A percentile compares a stretch with the other conserved stretches of the same genome.
Evolutionary conservation across 2,797 vertebrate genomes (phyloP).

Genomic region (Cyclopterus lumpus): DNA sequence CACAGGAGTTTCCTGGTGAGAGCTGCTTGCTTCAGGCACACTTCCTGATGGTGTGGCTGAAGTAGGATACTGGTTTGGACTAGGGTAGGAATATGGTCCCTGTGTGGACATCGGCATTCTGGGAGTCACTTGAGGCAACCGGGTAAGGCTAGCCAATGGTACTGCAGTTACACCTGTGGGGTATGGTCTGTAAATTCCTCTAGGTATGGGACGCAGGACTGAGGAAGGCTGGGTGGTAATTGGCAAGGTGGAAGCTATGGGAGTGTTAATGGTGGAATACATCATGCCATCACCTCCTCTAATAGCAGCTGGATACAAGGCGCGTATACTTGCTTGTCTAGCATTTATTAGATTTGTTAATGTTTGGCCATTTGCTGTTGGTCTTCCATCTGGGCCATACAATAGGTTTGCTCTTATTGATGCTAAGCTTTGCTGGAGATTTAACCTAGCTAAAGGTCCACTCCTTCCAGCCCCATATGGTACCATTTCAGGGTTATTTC

Average conservation of each 20-base stretch:
- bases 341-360: slow-evolving; percentile 88
- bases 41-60: slow-evolving; percentile 74
- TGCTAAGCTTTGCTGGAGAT: slow-evolving; percentile 87
- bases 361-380: slow-evolving; percentile 85
- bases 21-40: slow-evolving; percentile 68
- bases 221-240: slow-evolving; percentile 98
- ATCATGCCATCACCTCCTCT: slow-evolving; percentile 98
- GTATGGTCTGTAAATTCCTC: slow-evolving; percentile 92
- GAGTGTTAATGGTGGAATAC: slow-evolving; percentile 98
- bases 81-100: slow-evolving; percentile 88
- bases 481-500: slow-evolving; percentile 87
- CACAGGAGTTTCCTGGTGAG: slow-evolving; percentile 88
- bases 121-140: slow-evolving; percentile 90
- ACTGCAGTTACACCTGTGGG: slow-evolving; percentile 89
- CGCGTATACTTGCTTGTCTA: slow-evolving; percentile 89
- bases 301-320: slow-evolving; percentile 92
- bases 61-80: slow-evolving; percentile 83
- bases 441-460: slow-evolving; percentile 80
- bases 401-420: slow-evolving; percentile 89
- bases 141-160: slow-evolving; percentile 92
- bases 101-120: slow-evolving; percentile 89
- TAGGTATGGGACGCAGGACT: slow-evolving; percentile 90
- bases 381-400: slow-evolving; percentile 90
- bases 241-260: slow-evolving; percentile 98
- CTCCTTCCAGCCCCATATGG: slow-evolving; percentile 87